These are phyloP conservation scores for Epistrophe eligans DNA, from an alignment of 2,888 invertebrate genomes.

Conservation along the genomic window DNA sequence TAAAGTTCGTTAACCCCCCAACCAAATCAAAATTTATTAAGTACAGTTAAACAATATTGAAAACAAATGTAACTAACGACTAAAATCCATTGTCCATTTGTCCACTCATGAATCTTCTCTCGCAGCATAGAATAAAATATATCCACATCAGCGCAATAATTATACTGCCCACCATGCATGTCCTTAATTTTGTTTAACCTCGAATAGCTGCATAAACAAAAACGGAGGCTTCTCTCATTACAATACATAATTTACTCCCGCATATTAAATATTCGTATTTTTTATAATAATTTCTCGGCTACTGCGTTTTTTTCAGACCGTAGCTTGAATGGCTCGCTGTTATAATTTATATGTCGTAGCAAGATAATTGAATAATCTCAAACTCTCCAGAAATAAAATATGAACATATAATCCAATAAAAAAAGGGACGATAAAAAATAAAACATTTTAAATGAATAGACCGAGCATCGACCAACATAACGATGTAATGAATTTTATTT, in stretches of 20 bases:
- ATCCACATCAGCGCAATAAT: conserved; percentile 4
- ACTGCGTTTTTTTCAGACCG: conserved; percentile 30
- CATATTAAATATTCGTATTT: conserved; percentile 48
- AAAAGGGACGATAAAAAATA: conserved; percentile 14
- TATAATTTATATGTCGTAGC: conserved; percentile 66
- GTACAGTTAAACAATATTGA: too few species aligned
- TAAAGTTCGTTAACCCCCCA: too few species aligned
- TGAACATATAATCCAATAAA: conserved; percentile 67
- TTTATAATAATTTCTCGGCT: conserved; percentile 55
- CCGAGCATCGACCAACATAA: conserved; percentile 55
- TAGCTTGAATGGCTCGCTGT: conserved; percentile 21
- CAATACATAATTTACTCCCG: conserved; percentile 51
- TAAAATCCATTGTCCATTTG: background rate
- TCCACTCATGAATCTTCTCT: background rate
- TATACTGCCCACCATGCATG: conserved; percentile 1
- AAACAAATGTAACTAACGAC: too few species aligned
- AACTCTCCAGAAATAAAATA: conserved; percentile 37
- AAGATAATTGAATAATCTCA: conserved; percentile 69
- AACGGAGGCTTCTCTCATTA: conserved; percentile 27
- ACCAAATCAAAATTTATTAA: too few species aligned
- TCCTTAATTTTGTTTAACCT: conserved; percentile 4
- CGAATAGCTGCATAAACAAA: background rate
- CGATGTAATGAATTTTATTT: conserved; percentile 73
- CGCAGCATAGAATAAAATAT: background rate
- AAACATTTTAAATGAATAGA: conserved; percentile 55